Evolutionary conservation across 2,797 vertebrate genomes (phyloP).

Genomic region (Eleutherodactylus coqui): DNA sequence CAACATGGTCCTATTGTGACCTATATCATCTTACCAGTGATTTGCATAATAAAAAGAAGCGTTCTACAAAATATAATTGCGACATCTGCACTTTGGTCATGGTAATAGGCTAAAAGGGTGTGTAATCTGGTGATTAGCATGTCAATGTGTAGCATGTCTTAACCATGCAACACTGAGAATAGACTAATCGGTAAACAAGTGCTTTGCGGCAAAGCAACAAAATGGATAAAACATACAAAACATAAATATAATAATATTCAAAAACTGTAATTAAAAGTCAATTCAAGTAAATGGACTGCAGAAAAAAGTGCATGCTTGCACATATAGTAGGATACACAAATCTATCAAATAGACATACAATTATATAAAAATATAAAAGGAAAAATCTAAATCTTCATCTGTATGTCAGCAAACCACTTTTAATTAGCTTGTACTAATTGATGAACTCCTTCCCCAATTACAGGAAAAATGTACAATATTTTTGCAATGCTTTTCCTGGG

Average conservation of each 20-base stretch:
- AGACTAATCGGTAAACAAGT: not conserved
- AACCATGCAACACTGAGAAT: constrained; percentile 9
- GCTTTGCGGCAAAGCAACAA: not conserved
- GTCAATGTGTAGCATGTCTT: constrained; percentile 40
- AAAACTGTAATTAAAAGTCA: not conserved
- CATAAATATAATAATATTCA: not conserved
- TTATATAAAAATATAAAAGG: too few relatives aligned
- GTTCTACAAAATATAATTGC: constrained; percentile 38
- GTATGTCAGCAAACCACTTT: too few relatives aligned
- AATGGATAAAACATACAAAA: not conserved
- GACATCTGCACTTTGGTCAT: constrained; percentile 49
- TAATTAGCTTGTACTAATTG: too few relatives aligned
- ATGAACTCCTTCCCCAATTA: too few relatives aligned
- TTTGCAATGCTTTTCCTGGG: too few relatives aligned
- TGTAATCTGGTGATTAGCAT: constrained; percentile 47
- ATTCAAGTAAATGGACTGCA: not conserved
- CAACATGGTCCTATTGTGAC: constrained; percentile 17
- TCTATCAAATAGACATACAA: too few relatives aligned
- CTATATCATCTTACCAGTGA: constrained; percentile 8
- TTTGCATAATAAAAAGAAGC: constrained; percentile 52
- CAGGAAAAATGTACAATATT: too few relatives aligned
- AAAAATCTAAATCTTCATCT: too few relatives aligned
- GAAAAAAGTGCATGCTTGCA: not conserved
- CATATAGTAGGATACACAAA: too few relatives aligned
- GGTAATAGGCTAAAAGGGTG: constrained; percentile 25